Conservation (phyloP, 2,113 vertebrate species). For the Boleophthalmus pectinirostris region DNA sequence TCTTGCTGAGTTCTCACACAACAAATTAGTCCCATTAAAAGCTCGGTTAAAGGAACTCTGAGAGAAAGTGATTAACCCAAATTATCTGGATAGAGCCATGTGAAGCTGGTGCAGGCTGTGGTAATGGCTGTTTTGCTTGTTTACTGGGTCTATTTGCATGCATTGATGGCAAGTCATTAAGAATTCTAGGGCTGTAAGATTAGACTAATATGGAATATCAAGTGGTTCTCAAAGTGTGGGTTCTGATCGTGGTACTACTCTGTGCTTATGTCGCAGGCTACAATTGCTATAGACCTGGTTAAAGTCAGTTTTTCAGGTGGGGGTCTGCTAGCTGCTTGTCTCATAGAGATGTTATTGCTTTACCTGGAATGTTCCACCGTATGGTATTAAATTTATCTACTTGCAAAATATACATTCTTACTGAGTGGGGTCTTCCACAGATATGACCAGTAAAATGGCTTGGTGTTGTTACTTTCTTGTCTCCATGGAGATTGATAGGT, state of each 20-base stretch:
- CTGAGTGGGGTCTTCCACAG: too few relatives aligned
- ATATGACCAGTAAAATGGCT: too few relatives aligned
- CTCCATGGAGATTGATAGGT: too few relatives aligned
- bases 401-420: too few relatives aligned
- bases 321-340: too few relatives aligned
- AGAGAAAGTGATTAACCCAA: constrained; percentile 71
- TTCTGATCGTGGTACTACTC: not conserved
- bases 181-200: not conserved
- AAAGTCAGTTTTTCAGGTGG: too few relatives aligned
- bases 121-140: constrained; percentile 18
- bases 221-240: not conserved
- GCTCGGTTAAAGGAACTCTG: constrained; percentile 69
- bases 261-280: not conserved
- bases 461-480: too few relatives aligned
- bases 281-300: too few relatives aligned
- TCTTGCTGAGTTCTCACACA: constrained; percentile 70
- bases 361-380: too few relatives aligned
- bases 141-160: constrained; percentile 36
- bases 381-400: too few relatives aligned
- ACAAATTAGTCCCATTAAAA: constrained; percentile 77
- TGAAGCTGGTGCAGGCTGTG: constrained; percentile 35
- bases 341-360: too few relatives aligned
- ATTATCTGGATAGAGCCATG: constrained; percentile 60
- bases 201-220: not conserved
- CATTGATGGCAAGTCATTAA: constrained; percentile 23